A percentile compares a stretch with the other conserved stretches of the same genome.
phyloP scores from a whole-genome alignment of 2,888 invertebrate species.

The Rhimphoctona megacephalus region DNA sequence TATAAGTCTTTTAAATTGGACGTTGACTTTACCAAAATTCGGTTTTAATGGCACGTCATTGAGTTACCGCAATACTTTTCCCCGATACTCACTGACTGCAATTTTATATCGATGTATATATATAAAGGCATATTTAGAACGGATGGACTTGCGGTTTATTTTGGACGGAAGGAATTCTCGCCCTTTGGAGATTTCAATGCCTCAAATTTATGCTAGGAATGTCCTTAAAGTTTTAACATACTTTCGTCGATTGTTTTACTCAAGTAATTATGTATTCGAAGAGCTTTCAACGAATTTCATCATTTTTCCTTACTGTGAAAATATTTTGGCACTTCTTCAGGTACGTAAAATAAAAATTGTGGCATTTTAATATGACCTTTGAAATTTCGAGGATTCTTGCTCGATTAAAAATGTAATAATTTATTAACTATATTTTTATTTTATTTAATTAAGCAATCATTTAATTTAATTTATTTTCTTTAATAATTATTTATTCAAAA shows the following conservation, averaged over 20 bases:
- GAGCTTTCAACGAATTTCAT: background rate
- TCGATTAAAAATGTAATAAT: too few relatives aligned
- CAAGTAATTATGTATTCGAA: background rate
- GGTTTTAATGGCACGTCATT: constrained; percentile 74
- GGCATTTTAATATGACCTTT: background rate
- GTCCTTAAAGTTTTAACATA: background rate
- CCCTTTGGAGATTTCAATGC: constrained; percentile 60
- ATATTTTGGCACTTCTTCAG: background rate
- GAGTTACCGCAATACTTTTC: constrained; percentile 71
- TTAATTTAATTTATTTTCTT: too few relatives aligned
- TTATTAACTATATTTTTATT: too few relatives aligned
- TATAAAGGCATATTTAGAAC: too few relatives aligned
- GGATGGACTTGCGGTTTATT: background rate
- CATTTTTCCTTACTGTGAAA: background rate
- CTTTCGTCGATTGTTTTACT: background rate
- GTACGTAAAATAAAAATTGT: background rate
- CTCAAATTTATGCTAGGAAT: constrained; percentile 24
- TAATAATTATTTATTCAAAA: too few relatives aligned
- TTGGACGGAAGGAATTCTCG: constrained; percentile 21
- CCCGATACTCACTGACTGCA: constrained; percentile 25
- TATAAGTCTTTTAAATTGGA: constrained; percentile 76
- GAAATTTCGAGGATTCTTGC: too few relatives aligned
- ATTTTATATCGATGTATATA: background rate
- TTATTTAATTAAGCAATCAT: too few relatives aligned
- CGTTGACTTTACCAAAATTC: constrained; percentile 74